A percentile compares a stretch with the other conserved stretches of the same genome.
Conservation (phyloP, 92 coral and sea anemone genomes). For the Epizoanthus rinbou region DNA sequence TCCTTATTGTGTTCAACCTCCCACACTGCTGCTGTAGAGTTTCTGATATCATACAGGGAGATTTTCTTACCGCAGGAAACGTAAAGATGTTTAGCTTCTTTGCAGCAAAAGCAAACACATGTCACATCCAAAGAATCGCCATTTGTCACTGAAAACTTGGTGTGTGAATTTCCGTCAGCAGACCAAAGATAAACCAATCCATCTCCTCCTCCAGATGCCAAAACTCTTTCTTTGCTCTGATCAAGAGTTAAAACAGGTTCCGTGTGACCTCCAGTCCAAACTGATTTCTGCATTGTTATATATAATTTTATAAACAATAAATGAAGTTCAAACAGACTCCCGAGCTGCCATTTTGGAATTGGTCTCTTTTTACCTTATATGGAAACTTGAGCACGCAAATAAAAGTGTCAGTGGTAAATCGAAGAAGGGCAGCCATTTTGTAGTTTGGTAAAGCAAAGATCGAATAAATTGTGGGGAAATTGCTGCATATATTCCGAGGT, state of each 20-base stretch:
- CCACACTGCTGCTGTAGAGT: slow-evolving; percentile 52
- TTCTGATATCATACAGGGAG: slow-evolving; percentile 76
- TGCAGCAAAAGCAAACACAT: slow-evolving; percentile 70
- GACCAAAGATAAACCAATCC: slow-evolving; percentile 85
- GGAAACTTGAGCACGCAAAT: no score
- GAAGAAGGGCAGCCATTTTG: no score
- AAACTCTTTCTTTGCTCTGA: slow-evolving; percentile 70
- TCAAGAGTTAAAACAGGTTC: slow-evolving; percentile 81
- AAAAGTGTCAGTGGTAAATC: no score
- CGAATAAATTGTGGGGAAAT: no score
- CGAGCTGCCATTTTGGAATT: no score
- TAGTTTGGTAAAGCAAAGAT: no score
- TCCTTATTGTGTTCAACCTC: slow-evolving; percentile 80
- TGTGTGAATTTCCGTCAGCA: slow-evolving; percentile 67
- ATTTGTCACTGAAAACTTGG: slow-evolving; percentile 45
- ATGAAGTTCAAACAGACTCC: neutral
- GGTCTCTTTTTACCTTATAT: no score
- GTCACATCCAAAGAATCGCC: slow-evolving; percentile 52
- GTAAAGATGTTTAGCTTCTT: slow-evolving; percentile 73
- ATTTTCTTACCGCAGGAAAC: slow-evolving; percentile 80
- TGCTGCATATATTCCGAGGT: no score
- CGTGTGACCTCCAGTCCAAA: slow-evolving; percentile 83
- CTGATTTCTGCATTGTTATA: slow-evolving; percentile 56
- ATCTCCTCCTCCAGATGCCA: slow-evolving; percentile 93
- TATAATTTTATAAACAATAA: neutral